Evolutionary conservation across 1,140 invertebrate species (phyloP).

Genomic region (Drosophila navojoa): DNA sequence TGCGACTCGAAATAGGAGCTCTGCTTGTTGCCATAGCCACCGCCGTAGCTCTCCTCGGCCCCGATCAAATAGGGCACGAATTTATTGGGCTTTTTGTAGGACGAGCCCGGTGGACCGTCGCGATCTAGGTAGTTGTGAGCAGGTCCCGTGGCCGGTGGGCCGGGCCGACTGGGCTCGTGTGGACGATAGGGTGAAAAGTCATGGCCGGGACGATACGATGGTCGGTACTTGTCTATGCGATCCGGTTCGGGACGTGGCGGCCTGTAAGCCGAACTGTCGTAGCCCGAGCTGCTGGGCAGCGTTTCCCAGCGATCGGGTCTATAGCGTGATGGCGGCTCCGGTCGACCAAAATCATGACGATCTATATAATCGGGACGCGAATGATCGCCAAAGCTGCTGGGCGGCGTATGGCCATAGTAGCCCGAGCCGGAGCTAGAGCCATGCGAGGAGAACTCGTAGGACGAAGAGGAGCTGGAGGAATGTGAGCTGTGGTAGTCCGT

Average conservation of each 20-base stretch:
- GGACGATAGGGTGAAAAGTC: slow-evolving; percentile 75
- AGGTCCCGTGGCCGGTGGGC: slow-evolving; percentile 44
- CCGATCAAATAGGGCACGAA: slow-evolving; percentile 81
- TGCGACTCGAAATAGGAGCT: slow-evolving; percentile 73
- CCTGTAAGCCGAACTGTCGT: slow-evolving; percentile 63
- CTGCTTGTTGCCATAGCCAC: slow-evolving; percentile 68
- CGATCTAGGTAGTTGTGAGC: slow-evolving; percentile 74
- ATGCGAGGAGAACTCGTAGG: slow-evolving; percentile 74
- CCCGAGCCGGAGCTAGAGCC: slow-evolving; percentile 60
- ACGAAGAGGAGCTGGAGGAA: slow-evolving; percentile 43
- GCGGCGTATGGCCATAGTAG: slow-evolving; percentile 73
- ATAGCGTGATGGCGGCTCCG: slow-evolving; percentile 37
- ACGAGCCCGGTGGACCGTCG: slow-evolving; percentile 50
- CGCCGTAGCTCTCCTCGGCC: slow-evolving; percentile 76
- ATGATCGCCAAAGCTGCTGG: slow-evolving; percentile 70
- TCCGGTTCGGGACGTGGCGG: slow-evolving; percentile 65
- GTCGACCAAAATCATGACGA: slow-evolving; percentile 63
- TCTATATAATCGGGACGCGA: slow-evolving; percentile 66
- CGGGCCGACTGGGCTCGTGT: slow-evolving; percentile 36
- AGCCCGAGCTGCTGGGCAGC: slow-evolving; percentile 75
- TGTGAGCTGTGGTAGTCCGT: slow-evolving; percentile 65
- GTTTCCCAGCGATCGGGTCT: slow-evolving; percentile 76
- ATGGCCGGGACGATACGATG: slow-evolving; percentile 68
- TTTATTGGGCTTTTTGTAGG: slow-evolving; percentile 71
- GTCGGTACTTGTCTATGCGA: slow-evolving; percentile 71